Evolutionary conservation across 2,888 invertebrate genomes (phyloP).

Genomic region (Philopedon plagiatum): DNA sequence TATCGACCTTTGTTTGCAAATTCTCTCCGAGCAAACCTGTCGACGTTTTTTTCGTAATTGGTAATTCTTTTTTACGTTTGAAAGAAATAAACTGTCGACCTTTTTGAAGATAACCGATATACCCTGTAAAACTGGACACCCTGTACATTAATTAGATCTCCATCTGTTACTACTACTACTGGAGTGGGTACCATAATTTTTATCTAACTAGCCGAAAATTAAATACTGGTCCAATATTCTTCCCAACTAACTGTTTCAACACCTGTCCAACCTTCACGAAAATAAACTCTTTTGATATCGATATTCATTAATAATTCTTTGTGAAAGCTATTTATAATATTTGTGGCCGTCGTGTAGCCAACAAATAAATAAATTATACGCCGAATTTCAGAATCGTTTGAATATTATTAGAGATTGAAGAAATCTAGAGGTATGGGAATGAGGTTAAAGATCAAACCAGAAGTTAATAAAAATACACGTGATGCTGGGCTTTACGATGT

Average conservation of each 20-base stretch:
- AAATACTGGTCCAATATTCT: too few relatives aligned
- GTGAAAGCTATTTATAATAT: slow-evolving; percentile 28
- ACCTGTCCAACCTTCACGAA: slow-evolving; percentile 2
- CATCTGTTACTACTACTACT: too few relatives aligned
- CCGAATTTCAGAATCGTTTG: background rate
- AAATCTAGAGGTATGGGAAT: slow-evolving; percentile 23
- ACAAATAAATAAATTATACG: slow-evolving; percentile 33
- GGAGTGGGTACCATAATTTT: background rate
- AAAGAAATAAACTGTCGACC: too few relatives aligned
- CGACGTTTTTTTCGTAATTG: too few relatives aligned
- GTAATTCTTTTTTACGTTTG: too few relatives aligned
- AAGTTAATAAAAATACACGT: slow-evolving; percentile 16
- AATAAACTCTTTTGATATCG: background rate
- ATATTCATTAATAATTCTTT: slow-evolving; percentile 16
- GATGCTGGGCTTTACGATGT: background rate
- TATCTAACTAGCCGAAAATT: background rate
- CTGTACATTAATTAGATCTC: too few relatives aligned
- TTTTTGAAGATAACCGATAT: too few relatives aligned
- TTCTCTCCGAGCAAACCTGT: too few relatives aligned
- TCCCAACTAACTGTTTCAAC: background rate
- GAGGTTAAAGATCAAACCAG: slow-evolving; percentile 34
- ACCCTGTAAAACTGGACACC: too few relatives aligned
- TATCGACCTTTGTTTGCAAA: too few relatives aligned
- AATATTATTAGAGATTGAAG: slow-evolving; percentile 18
- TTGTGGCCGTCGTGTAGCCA: background rate